Percentiles rank a stretch among this genome's conserved stretches.
phyloP scores from a whole-genome alignment of 1,140 invertebrate species.

The Prorops nasuta region DNA sequence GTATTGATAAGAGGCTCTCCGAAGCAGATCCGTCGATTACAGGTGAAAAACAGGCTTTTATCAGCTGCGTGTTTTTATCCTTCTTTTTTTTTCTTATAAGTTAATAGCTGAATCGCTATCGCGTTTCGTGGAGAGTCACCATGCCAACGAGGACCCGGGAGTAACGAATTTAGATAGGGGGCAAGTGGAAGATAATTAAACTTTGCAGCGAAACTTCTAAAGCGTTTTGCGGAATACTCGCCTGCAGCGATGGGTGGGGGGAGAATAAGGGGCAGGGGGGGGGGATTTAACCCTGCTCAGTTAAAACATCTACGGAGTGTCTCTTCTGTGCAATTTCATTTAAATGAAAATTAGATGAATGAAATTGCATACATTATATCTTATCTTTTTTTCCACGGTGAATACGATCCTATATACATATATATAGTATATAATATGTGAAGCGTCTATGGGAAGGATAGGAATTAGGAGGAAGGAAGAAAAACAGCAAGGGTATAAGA shows the following conservation, averaged over 20 bases:
- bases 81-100: no score
- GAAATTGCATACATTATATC: background rate
- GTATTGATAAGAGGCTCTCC: no score
- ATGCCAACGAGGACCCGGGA: background rate
- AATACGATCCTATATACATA: no score
- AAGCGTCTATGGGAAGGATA: no score
- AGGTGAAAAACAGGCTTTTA: no score
- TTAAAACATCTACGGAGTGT: conserved; percentile 17
- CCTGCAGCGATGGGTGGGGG: conserved; percentile 4
- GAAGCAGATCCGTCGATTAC: no score
- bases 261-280: conserved; percentile 2
- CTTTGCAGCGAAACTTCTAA: conserved; percentile 40
- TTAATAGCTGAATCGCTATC: no score
- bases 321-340: conserved; percentile 36
- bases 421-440: no score
- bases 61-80: no score
- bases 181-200: conserved; percentile 44
- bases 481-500: no score
- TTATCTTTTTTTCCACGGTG: conserved; percentile 1
- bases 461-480: no score
- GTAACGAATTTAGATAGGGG: conserved; percentile 22
- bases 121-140: background rate
- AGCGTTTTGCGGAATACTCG: conserved; percentile 21
- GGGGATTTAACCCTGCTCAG: no score
- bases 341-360: conserved; percentile 49